phyloP scores from a whole-genome alignment of 2,797 vertebrate genomes.

The Microhierax caerulescens region DNA sequence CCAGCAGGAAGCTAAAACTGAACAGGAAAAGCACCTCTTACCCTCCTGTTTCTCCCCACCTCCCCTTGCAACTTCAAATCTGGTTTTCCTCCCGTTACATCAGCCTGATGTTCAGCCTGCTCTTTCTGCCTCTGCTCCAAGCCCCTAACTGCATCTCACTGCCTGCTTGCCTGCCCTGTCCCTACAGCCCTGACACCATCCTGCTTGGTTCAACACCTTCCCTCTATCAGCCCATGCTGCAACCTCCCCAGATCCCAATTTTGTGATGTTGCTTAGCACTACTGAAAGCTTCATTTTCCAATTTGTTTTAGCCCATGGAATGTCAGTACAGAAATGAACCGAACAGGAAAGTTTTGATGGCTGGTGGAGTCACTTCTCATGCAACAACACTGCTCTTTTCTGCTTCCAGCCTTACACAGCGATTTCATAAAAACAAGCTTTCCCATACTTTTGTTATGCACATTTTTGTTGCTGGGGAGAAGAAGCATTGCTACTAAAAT shows the following conservation, averaged over 20 bases:
- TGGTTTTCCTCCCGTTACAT: neutral
- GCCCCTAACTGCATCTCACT: neutral
- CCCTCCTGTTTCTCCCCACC: neutral
- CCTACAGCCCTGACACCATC: neutral
- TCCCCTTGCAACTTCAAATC: neutral
- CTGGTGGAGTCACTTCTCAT: neutral
- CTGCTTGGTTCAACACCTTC: neutral
- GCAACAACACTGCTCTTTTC: neutral
- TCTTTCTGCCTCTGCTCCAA: neutral
- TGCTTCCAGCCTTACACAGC: neutral
- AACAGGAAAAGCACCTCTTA: neutral
- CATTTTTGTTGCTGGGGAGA: neutral
- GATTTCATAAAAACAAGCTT: neutral
- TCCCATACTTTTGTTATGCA: rapidly evolving
- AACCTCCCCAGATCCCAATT: neutral
- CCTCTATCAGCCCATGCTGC: neutral
- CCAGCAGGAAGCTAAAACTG: neutral
- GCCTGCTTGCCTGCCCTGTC: neutral
- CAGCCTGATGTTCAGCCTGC: neutral
- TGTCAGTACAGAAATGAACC: neutral
- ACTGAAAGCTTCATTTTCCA: neutral
- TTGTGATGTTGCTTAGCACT: rapidly evolving
- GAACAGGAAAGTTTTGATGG: neutral
- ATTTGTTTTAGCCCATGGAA: neutral
- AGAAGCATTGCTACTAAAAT: neutral